Base-by-base conservation (phyloP, 2,888 invertebrate species). In the Euzetes globulus region DNA sequence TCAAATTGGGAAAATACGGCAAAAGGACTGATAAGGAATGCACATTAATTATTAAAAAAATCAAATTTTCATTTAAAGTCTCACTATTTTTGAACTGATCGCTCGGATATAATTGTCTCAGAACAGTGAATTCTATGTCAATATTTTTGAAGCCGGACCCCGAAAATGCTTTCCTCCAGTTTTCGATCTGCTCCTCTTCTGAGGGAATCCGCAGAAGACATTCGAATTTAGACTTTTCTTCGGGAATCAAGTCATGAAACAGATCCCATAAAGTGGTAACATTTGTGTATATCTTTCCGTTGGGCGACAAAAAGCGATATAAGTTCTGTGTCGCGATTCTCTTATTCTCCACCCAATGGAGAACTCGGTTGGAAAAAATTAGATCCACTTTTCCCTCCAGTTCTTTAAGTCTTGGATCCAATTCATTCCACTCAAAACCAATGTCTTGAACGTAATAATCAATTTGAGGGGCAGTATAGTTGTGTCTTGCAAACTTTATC, bases 1-100 rank as follows among this genome's bases (percentile, higher is more conserved):
- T 74, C 29, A 74, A 22, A 60, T 74, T 74, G n/a, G 74, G 74
- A 71, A 71, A 74, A 45, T 74, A 74, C 45, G 74, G 74, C 27
- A 74, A 50, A 60, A 52, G 11, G n/a, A 71, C 74, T 74, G 47
- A 47, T 9, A 47, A 41, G 13, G 7, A 7, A 41, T 17, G 22
- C n/a, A 37, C 1, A 71, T 37, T 17, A 52, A 9, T 50, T 19
- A 71, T 45, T 47, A 37, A 5, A 41, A 6, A 29, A 37, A 29
- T 73, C 7, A 60, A 55, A 29, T 1, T 19, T 37, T 65, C 50
- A 58, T 13, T 2, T 27, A 11, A 13, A 27, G n/a, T 25, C 65
- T 33, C 13, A 73, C 74, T 50, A 41, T 71, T 58, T 17, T 27
- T 71, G 71, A 74, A 74, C 11, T 74, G 37, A 58, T 74, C 63